A percentile compares a stretch with the other conserved stretches of the same genome.
These are phyloP conservation scores for Meandrina meandrites DNA, from an alignment of 92 coral and sea anemone genomes.

Conservation along the genomic window DNA sequence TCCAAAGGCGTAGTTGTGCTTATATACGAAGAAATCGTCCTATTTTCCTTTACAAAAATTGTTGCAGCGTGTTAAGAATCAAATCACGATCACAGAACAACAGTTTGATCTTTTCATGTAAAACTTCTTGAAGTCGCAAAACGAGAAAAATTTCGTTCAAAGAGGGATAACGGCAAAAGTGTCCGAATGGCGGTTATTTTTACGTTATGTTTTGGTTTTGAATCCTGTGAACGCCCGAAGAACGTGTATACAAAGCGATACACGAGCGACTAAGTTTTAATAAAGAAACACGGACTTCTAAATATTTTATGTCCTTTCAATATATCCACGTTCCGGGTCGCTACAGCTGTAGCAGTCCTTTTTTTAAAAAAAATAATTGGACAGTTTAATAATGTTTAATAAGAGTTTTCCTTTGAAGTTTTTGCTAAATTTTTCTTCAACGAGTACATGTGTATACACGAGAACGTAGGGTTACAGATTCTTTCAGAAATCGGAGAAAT, in stretches of 20 bases:
- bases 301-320: constrained; percentile 67
- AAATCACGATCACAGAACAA: not conserved
- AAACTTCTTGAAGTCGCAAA: not conserved
- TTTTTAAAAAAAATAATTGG: not conserved
- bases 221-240: constrained; percentile 8
- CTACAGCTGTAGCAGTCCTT: not conserved
- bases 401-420: not conserved
- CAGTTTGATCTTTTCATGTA: not conserved
- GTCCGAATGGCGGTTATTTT: not conserved
- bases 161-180: not conserved
- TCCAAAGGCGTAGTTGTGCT: constrained; percentile 13
- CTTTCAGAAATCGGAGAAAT: not conserved
- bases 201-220: constrained; percentile 27
- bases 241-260: constrained; percentile 33
- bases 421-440: not conserved
- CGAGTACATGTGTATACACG: not conserved
- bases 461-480: not conserved
- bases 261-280: constrained; percentile 27
- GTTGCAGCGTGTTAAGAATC: not conserved
- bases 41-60: not conserved
- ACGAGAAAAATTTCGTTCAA: not conserved
- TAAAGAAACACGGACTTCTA: constrained; percentile 42
- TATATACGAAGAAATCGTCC: not conserved
- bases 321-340: constrained; percentile 50
- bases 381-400: not conserved